These are phyloP conservation scores for Rhagophthalmus giganteus DNA, from an alignment of 2,888 invertebrate genomes.

Conservation along the genomic window DNA sequence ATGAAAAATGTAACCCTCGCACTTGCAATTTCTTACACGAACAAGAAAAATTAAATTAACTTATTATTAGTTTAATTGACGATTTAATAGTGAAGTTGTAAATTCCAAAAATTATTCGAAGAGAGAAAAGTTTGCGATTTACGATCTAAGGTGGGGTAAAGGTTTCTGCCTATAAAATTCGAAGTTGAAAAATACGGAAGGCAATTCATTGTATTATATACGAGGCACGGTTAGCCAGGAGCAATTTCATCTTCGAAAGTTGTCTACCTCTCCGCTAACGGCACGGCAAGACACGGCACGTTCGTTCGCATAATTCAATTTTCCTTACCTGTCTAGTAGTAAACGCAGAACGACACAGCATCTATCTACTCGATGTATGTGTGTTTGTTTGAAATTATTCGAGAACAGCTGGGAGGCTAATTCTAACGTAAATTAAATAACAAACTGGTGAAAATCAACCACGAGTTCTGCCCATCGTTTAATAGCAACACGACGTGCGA, in stretches of 20 bases:
- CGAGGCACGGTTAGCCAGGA: not conserved
- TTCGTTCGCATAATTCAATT: not conserved
- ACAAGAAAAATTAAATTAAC: too few relatives aligned
- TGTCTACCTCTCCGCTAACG: not conserved
- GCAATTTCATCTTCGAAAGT: not conserved
- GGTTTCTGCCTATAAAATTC: too few relatives aligned
- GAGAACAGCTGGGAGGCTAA: not conserved
- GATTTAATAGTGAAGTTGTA: too few relatives aligned
- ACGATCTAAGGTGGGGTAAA: too few relatives aligned
- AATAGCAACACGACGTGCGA: constrained; percentile 51
- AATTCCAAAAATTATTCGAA: too few relatives aligned
- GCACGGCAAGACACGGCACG: not conserved
- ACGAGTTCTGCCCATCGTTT: constrained; percentile 37
- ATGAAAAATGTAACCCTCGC: too few relatives aligned
- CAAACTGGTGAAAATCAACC: constrained; percentile 26
- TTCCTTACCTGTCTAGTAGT: not conserved
- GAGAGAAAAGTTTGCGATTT: too few relatives aligned
- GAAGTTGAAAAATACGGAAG: too few relatives aligned
- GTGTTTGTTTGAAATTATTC: constrained; percentile 6
- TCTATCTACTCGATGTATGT: too few relatives aligned
- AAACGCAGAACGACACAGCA: not conserved
- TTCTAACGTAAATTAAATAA: constrained; percentile 17
- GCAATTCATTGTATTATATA: too few relatives aligned
- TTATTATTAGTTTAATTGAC: too few relatives aligned
- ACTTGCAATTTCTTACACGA: too few relatives aligned